Base-by-base conservation (phyloP, 2,113 vertebrate genomes). In the Pterocles orientalis region DNA sequence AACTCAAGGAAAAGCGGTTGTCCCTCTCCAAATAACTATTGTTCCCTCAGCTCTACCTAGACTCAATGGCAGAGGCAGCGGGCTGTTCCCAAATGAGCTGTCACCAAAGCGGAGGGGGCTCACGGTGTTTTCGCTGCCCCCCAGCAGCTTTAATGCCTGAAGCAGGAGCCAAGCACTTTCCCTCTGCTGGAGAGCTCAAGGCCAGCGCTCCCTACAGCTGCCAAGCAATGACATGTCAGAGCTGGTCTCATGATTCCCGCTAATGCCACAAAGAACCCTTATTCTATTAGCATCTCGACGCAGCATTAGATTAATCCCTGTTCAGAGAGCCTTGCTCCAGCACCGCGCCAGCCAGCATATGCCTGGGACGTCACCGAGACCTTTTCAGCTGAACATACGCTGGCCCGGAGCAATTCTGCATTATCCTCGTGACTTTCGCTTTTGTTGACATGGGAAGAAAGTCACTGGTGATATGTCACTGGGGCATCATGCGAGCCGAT, bases 201-300 rank as follows among this genome's bases (percentile, higher is more conserved):
- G 70, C 34, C 3, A 0, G 51, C n/a, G 1, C 62, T 81, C 81
- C 80, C 80, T 28, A 8, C 16, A 17, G 68, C 91, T 91, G 95
- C 94, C 95, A 95, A 86, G 90, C 95, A 86, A 96, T 95, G 95
- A 93, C 94, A 91, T 93, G 79, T 86, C 94, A 93, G 92, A 41
- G 80, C 88, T 14, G 65, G 89, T 84, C 95, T 94, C 94, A 92
- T 91, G 92, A 94, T 65, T 70, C 69, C 66, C 26, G 58, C 87
- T 93, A 81, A 86, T 65, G 79, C 92, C 94, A 94, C 93, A 96
- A 94, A 96, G 94, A 94, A 19, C 92, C 88, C 34, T 90, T 64
- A 95, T 96, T 95, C 80, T 92, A 82, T 96, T 56, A 94, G 75
- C 94, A 95, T 96, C 89, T 86, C 41, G 8, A 62, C 12, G 2